Evolutionary conservation across 2,797 vertebrate species (phyloP), one percentile per base, ranked within the genome.

Genomic region (Acipenser ruthenus): DNA sequence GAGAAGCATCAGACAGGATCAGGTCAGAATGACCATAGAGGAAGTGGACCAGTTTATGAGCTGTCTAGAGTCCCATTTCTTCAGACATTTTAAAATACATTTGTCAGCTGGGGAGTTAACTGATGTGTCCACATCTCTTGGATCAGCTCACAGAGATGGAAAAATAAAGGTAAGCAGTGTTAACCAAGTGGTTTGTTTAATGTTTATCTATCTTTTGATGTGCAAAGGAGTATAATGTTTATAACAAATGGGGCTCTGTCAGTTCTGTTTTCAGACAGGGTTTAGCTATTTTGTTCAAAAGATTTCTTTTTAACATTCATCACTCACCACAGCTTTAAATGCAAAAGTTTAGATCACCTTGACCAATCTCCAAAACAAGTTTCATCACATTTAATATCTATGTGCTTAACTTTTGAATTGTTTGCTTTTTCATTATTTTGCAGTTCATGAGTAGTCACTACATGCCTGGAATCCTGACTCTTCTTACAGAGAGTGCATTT

Each of bases 1-100:
- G 96, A 83, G 84, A 67, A 88, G 87, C 1, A 76, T 95, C 73
- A 91, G 91, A 6, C 81, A 80, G 65, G 78, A 74, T 1, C 77
- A 78, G 0, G 83, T 79, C 6, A 86, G 82, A 10, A 79, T 98
- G 15, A 88, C 84, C 7, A 80, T 94, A 1, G 87, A 93, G 65
- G 94, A 97, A 70, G 94, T 97, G 68, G 83, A 78, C 58, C 59
- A 82, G 48, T 95, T 97, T 79, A 89, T 93, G 80, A 85, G 86
- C 52, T 89, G 86, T 49, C 89, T 99, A 67, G 90, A 88, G 70
- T 84, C 80, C 50, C 94, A 99, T 78, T 95, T 99, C 70, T 88
- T 94, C 82, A 89, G 94, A 75, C 95, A 98, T 81, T 99, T 98
- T 82, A 91, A 82, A 77, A 83, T 97, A 76, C 84, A 89, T 65